Base-by-base conservation (phyloP, 2,797 vertebrate genomes). In the Stomatorhinus walkeri region DNA sequence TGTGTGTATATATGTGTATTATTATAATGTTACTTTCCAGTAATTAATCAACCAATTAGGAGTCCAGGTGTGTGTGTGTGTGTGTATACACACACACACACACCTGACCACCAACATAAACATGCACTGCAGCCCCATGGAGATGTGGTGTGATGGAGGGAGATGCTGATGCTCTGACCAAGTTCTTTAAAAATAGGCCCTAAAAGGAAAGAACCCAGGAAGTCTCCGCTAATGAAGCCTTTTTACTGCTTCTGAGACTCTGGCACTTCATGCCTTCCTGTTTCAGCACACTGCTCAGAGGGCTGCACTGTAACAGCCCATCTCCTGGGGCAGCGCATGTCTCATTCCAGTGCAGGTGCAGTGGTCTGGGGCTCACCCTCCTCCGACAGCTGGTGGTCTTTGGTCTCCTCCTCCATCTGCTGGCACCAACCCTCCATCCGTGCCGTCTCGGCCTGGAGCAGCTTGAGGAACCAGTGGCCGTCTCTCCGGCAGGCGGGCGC, bases 401-500 rank as follows among this genome's bases (percentile, higher is more conserved):
- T 98, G 94, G 97, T 98, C 95, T 99, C 98, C 95, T 98, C 97
- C 91, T 99, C 97, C 98, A 99, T 99, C 96, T 99, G 98, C 90
- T 96, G 97, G 93, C 98, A 99, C 98, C 98, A 99, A 89, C 98
- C 98, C 91, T 99, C 98, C 93, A 99, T 97, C 88, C 98, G 96
- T 89, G 98, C 98, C 0, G 97, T 98, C 93, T 99, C 98, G 0
- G 98, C 98, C 94, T 99, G 97, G 91, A 99, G 96, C 88, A 99
- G 96, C 94, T 99, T 99, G 91, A 99, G 94, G 93, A 99, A 99
- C 98, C 98, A 99, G 93, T 97, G 98, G 32, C 98, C 98, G 0
- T 99, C 98, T 89, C 98, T 94, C 89, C 97, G 95, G 92, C 98
- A 99, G 87, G 95, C 91, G 88, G 90, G 87, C 89, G 16, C 91